These are phyloP conservation scores for Caenorhabditis inopinata DNA, from an alignment of 1,140 invertebrate species.

Conservation along the genomic window DNA sequence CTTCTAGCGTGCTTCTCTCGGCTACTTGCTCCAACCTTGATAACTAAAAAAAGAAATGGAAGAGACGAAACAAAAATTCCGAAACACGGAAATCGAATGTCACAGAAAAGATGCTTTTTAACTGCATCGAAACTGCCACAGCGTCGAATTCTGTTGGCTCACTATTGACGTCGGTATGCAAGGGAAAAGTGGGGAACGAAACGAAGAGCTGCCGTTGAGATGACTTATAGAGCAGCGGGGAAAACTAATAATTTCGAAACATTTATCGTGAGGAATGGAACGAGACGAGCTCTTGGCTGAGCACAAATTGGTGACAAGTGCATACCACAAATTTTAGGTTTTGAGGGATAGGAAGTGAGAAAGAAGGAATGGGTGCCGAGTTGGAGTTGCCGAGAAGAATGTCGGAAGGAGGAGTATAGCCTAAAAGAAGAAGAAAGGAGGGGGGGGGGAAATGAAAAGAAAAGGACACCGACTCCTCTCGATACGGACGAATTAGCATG, in stretches of 20 bases:
- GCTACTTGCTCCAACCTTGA: background rate
- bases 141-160: too few species aligned
- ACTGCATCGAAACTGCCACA: background rate
- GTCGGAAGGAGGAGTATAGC: background rate
- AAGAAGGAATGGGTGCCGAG: background rate
- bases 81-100: conserved; percentile 30
- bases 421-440: background rate
- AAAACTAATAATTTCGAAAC: background rate
- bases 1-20: background rate
- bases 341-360: background rate
- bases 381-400: conserved; percentile 9
- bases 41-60: background rate
- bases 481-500: conserved; percentile 33
- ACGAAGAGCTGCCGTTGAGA: too few species aligned
- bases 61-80: background rate
- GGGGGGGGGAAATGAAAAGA: background rate
- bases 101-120: conserved; percentile 20
- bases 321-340: background rate
- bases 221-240: too few species aligned
- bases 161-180: too few species aligned
- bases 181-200: too few species aligned
- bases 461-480: background rate
- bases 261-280: too few species aligned
- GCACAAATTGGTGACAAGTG: background rate
- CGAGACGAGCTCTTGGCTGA: background rate